These are phyloP conservation scores for Drosophila trapezifrons DNA, from an alignment of 1,140 invertebrate species.

Conservation along the genomic window DNA sequence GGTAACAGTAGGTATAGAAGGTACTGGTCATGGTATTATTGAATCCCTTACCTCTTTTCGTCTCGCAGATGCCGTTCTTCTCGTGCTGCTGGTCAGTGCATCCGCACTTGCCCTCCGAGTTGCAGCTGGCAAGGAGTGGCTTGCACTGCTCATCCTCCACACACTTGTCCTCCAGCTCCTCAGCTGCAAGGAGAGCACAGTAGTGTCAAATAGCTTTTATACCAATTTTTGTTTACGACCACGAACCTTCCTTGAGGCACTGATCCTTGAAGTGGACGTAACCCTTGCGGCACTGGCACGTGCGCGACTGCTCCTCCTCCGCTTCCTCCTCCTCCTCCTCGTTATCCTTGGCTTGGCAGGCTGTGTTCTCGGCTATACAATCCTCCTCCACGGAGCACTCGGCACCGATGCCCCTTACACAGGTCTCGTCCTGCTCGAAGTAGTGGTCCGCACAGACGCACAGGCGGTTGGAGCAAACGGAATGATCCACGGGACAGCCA, in stretches of 20 bases:
- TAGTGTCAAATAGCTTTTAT: accelerated
- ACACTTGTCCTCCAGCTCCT: slow-evolving; percentile 74
- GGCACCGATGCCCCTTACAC: slow-evolving; percentile 84
- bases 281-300: slow-evolving; percentile 83
- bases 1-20: not conserved
- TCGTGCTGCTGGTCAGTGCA: slow-evolving; percentile 75
- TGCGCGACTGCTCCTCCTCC: slow-evolving; percentile 49
- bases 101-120: slow-evolving; percentile 64
- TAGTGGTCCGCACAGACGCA: slow-evolving; percentile 84
- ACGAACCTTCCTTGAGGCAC: slow-evolving; percentile 83
- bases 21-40: no score
- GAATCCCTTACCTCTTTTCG: slow-evolving; percentile 53
- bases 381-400: slow-evolving; percentile 81
- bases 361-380: slow-evolving; percentile 83
- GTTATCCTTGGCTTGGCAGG: slow-evolving; percentile 64
- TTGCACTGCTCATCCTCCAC: slow-evolving; percentile 80
- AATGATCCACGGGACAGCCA: slow-evolving; percentile 76
- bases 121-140: slow-evolving; percentile 74
- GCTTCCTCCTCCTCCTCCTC: slow-evolving; percentile 41
- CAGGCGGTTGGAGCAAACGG: slow-evolving; percentile 80
- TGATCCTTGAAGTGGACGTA: slow-evolving; percentile 84
- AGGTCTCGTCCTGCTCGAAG: slow-evolving; percentile 73
- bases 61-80: slow-evolving; percentile 66
- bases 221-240: not conserved
- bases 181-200: slow-evolving; percentile 34